These are phyloP conservation scores for Lytechinus pictus DNA, from an alignment of 35 echinoderm and acorn worm genomes.

Conservation along the genomic window DNA sequence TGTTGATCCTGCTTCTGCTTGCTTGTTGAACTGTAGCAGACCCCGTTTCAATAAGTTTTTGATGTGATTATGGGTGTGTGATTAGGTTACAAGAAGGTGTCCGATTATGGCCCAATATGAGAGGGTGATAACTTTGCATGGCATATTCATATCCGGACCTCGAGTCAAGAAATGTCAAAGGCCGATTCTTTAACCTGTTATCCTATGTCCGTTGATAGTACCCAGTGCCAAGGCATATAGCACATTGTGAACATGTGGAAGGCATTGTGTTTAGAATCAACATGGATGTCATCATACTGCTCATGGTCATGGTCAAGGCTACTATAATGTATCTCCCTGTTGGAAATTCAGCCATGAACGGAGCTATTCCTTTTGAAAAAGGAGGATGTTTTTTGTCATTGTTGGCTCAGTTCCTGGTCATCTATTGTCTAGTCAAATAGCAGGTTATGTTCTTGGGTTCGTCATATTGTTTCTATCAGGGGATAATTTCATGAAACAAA, in stretches of 20 bases:
- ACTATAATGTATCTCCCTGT: background rate
- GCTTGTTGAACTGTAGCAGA: background rate
- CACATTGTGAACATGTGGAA: background rate
- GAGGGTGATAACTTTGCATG: background rate
- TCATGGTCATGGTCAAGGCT: background rate
- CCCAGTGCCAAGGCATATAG: background rate
- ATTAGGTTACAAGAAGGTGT: background rate
- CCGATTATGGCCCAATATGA: background rate
- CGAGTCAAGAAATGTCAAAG: background rate
- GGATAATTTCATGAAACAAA: too few relatives aligned
- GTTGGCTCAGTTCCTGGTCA: background rate
- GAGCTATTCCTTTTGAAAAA: background rate
- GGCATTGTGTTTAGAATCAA: background rate
- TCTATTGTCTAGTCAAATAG: background rate
- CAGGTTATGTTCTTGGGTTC: background rate
- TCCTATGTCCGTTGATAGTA: background rate
- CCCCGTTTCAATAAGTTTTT: background rate
- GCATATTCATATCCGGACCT: background rate
- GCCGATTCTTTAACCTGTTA: background rate
- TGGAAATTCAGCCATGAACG: background rate
- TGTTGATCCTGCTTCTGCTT: background rate
- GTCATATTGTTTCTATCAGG: background rate
- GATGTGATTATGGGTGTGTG: background rate
- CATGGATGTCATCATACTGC: background rate
- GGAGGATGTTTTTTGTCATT: background rate